A percentile compares a stretch with the other conserved stretches of the same genome.
Conservation (phyloP, 2,888 invertebrate species). For the Nineta flava region DNA sequence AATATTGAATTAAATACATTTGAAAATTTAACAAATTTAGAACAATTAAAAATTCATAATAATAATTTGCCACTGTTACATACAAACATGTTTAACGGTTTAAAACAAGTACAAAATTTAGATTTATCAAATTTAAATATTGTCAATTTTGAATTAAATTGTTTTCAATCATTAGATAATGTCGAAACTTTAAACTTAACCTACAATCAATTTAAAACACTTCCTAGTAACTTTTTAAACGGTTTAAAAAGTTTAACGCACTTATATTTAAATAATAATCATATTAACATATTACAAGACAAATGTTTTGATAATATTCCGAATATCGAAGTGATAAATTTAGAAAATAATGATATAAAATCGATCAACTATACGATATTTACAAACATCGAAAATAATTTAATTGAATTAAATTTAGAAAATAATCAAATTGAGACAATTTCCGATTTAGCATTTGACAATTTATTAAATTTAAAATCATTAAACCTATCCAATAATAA, state of each 20-base stretch:
- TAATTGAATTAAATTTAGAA: neutral
- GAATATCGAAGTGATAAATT: neutral
- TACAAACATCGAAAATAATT: neutral
- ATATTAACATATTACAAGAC: neutral
- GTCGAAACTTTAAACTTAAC: slow-evolving; percentile 7
- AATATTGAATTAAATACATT: slow-evolving; percentile 7
- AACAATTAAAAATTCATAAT: neutral
- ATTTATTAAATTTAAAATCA: slow-evolving; percentile 5
- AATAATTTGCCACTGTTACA: neutral
- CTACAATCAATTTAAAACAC: slow-evolving; percentile 6
- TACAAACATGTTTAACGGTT: slow-evolving; percentile 4
- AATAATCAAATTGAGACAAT: slow-evolving; percentile 6
- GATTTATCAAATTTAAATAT: slow-evolving; percentile 8
- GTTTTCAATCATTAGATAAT: slow-evolving; percentile 7
- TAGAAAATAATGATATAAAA: neutral
- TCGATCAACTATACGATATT: neutral
- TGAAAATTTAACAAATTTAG: neutral
- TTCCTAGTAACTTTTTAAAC: slow-evolving; percentile 7
- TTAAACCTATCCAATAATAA: slow-evolving; percentile 7
- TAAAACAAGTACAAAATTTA: slow-evolving; percentile 6
- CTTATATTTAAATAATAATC: slow-evolving; percentile 4
- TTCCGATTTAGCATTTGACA: slow-evolving; percentile 6
- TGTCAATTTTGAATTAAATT: slow-evolving; percentile 7
- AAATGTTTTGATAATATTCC: neutral
- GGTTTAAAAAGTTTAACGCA: slow-evolving; percentile 4